phyloP scores from a whole-genome alignment of 2,888 invertebrate genomes.

The Acrobasis suavella region DNA sequence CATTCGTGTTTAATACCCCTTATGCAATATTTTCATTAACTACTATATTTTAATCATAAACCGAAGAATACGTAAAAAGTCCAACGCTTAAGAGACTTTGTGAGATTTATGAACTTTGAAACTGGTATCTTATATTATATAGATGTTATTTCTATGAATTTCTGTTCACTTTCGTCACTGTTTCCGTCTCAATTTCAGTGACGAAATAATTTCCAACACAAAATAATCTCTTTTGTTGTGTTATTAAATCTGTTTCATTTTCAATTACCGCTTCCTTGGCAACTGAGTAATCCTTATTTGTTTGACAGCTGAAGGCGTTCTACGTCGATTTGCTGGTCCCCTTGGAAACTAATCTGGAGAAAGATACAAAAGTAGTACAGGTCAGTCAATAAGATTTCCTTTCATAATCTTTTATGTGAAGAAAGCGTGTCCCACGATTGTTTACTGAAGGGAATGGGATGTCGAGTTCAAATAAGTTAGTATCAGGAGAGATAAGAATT shows the following conservation, averaged over 20 bases:
- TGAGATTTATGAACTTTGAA: too few relatives aligned
- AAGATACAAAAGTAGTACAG: constrained; percentile 96
- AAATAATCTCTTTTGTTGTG: constrained; percentile 11
- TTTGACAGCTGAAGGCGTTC: constrained; percentile 93
- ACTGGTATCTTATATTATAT: too few relatives aligned
- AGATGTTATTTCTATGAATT: too few relatives aligned
- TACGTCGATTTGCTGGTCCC: constrained; percentile 96
- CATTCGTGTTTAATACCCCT: too few relatives aligned
- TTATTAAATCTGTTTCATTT: constrained; percentile 20
- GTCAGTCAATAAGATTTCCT: constrained; percentile 78
- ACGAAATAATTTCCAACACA: constrained; percentile 2
- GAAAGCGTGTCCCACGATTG: constrained; percentile 51
- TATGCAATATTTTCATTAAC: too few relatives aligned
- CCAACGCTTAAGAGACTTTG: too few relatives aligned
- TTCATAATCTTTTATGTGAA: constrained; percentile 59
- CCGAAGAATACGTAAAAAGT: too few relatives aligned
- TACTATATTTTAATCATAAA: too few relatives aligned
- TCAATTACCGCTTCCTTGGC: constrained; percentile 19
- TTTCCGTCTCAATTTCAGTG: not conserved
- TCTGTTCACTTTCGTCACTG: too few relatives aligned
- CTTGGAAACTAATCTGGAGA: constrained; percentile 95
- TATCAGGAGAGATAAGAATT: constrained; percentile 57
- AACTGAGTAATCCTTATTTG: constrained; percentile 35
- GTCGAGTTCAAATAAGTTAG: constrained; percentile 56
- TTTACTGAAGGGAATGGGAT: constrained; percentile 55